These are phyloP conservation scores for Caenorhabditis sp. DNA, from an alignment of 2,888 invertebrate genomes.

Conservation along the genomic window DNA sequence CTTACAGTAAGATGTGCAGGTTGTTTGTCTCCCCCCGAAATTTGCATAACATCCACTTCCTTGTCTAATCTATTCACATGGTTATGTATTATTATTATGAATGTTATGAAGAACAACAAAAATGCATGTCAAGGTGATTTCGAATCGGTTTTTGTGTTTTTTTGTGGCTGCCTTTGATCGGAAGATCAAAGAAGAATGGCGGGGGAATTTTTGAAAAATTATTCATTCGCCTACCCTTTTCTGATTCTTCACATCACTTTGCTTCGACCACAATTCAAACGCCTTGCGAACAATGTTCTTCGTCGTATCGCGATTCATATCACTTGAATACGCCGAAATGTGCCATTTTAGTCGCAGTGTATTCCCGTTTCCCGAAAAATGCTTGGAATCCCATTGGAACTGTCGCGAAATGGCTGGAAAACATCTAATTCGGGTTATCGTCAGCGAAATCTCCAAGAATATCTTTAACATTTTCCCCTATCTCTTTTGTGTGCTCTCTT, in stretches of 20 bases:
- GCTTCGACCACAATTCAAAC: slow-evolving; percentile 78
- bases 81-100: too few relatives aligned
- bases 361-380: too few relatives aligned
- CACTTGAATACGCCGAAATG: slow-evolving; percentile 67
- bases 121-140: slow-evolving; percentile 5
- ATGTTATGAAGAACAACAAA: background rate
- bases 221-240: slow-evolving; percentile 10
- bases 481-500: background rate
- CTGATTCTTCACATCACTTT: slow-evolving; percentile 49
- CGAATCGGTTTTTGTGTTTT: background rate
- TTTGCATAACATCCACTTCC: too few relatives aligned
- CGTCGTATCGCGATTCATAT: slow-evolving; percentile 61
- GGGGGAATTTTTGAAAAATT: background rate
- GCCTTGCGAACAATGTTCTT: slow-evolving; percentile 73
- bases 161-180: background rate
- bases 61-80: too few relatives aligned
- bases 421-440: background rate
- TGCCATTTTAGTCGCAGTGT: slow-evolving; percentile 64
- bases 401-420: slow-evolving; percentile 44
- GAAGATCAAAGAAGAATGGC: background rate
- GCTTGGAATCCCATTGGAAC: too few relatives aligned
- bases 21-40: too few relatives aligned
- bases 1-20: too few relatives aligned
- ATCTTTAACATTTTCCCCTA: background rate
- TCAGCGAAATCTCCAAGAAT: background rate